phyloP scores from a whole-genome alignment of 2,113 vertebrate species.

The Sphaerodactylus townsendi region DNA sequence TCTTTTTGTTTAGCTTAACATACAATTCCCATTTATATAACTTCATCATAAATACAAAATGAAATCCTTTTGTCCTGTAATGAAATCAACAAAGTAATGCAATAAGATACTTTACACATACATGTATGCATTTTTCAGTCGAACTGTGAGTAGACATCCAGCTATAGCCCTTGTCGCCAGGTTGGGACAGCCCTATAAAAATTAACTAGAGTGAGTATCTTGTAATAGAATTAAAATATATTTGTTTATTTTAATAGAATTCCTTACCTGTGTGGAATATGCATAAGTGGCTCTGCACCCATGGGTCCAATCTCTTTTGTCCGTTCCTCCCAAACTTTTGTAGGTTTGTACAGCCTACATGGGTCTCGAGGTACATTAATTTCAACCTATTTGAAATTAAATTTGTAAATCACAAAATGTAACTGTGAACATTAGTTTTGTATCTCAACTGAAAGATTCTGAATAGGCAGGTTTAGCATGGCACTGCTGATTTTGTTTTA shows the following conservation, averaged over 20 bases:
- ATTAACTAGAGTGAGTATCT: conserved; percentile 26
- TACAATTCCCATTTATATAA: background rate
- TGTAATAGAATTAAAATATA: conserved; percentile 7
- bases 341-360: conserved; percentile 72
- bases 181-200: conserved; percentile 78
- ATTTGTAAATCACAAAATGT: background rate
- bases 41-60: background rate
- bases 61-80: background rate
- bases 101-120: background rate
- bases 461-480: no score
- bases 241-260: background rate
- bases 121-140: background rate
- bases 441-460: background rate
- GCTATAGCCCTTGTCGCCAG: conserved; percentile 84
- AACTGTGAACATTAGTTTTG: background rate
- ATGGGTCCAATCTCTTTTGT: conserved; percentile 66
- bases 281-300: conserved; percentile 59
- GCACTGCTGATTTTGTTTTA: no score
- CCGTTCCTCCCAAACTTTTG: conserved; percentile 79
- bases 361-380: conserved; percentile 72
- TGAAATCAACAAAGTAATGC: background rate
- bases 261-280: conserved; percentile 78
- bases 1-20: fast-evolving
- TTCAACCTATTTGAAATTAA: conserved; percentile 73
- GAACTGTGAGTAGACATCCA: background rate